Evolutionary conservation across 2,113 vertebrate genomes (phyloP).

Genomic region (Rhinopomastus cyanomelas): DNA sequence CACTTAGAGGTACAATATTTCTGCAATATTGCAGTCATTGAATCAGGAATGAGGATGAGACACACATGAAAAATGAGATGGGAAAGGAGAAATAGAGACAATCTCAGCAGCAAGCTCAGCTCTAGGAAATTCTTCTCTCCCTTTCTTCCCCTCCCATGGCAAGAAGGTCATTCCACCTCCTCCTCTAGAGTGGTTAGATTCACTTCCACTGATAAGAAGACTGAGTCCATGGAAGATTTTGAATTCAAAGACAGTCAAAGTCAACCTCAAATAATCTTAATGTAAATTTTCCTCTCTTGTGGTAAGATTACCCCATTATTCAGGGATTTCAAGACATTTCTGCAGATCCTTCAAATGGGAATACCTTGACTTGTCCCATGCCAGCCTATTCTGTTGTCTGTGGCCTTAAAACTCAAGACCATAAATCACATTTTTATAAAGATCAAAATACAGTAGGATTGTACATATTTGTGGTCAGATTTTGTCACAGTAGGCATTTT

Average conservation of each 20-base stretch:
- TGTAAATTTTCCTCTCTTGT: constrained; percentile 35
- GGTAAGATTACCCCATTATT: constrained; percentile 32
- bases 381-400: not conserved
- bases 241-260: constrained; percentile 6
- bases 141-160: not conserved
- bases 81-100: not conserved
- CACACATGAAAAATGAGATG: not conserved
- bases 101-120: not conserved
- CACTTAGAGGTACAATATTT: not conserved
- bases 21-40: not conserved
- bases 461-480: not conserved
- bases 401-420: not conserved
- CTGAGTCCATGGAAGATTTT: not conserved
- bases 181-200: not conserved
- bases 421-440: not conserved
- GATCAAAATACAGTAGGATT: not conserved
- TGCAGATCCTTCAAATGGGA: not conserved
- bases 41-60: not conserved
- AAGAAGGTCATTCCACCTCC: not conserved
- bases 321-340: constrained; percentile 9
- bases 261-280: constrained; percentile 49
- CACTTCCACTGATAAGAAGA: not conserved
- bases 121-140: not conserved
- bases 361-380: not conserved
- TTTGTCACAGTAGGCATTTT: not conserved